Base-by-base conservation (phyloP, 2,888 invertebrate species). In the Melinopterus prodromus region DNA sequence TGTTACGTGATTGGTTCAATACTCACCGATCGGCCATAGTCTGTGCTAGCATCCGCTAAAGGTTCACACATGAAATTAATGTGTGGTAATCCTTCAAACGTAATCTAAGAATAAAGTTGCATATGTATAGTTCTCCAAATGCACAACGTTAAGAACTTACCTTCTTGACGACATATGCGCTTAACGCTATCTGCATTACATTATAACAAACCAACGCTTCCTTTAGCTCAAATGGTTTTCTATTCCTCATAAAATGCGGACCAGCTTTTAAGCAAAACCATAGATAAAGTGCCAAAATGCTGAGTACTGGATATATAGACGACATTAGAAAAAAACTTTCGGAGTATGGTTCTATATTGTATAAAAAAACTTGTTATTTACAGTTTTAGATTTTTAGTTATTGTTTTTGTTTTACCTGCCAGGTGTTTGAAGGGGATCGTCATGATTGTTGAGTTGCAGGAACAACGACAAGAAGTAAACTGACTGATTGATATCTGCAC, bases 241-340 rank as follows among this genome's bases (percentile, higher is more conserved):
- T 89, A 83, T 93, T 90, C 80, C 90, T 91, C 95, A 95, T 95
- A 77, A 92, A 89, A 26, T 90, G 89, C 0, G 94, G 94, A 0
- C 95, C 94, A 88, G 92, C 90, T 72, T 90, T 88, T 9, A 90
- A 90, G n/a, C 92, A 91, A 83, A 92, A 91, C 76, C 91, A 90
- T 82, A 92, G 89, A 86, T 93, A 93, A 15, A 90, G 76, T 79
- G 89, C 88, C 86, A 91, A 85, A 78, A 93, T 90, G 0, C 88
- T 38, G 15, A 85, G 89, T n/a, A 83, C 90, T 86, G 79, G 91
- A 90, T 84, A 91, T 79, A 82, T 92, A 89, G 84, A 88, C 2
- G 90, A 88, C 81, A 92, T 91, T 76, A 93, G 84, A 75, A 89
- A 89, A 88, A 91, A 93, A 77, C 88, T 87, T 81, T 90, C 90